Percentiles rank a stretch among this genome's conserved stretches.
These are phyloP conservation scores for Acipenser transmontanus DNA, from an alignment of 2,797 vertebrate genomes.

Conservation along the genomic window DNA sequence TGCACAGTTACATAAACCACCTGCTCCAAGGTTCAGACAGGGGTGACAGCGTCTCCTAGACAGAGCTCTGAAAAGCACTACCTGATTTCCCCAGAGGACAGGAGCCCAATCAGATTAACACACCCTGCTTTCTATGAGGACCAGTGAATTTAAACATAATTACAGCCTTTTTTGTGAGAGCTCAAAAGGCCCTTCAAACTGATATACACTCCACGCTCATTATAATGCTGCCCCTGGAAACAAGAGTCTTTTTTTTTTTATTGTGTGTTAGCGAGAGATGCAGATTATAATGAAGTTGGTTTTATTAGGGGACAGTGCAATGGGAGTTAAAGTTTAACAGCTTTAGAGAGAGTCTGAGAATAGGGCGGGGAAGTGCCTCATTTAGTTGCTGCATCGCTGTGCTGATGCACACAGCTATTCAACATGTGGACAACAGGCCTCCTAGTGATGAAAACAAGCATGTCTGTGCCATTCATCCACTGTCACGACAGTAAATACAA, in stretches of 20 bases:
- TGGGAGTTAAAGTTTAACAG: too few relatives aligned
- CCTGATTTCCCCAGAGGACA: slow-evolving; percentile 2
- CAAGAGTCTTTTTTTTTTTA: background rate
- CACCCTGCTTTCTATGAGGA: background rate
- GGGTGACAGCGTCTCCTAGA: too few relatives aligned
- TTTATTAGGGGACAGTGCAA: background rate
- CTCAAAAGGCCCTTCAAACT: background rate
- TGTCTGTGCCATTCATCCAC: too few relatives aligned
- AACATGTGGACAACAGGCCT: too few relatives aligned
- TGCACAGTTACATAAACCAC: too few relatives aligned
- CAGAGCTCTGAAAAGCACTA: background rate
- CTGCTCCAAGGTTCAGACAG: too few relatives aligned
- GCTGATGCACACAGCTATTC: too few relatives aligned
- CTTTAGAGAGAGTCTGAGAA: too few relatives aligned
- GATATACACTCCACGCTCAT: background rate
- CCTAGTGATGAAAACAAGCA: too few relatives aligned
- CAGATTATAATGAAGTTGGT: background rate
- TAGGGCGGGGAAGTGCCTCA: too few relatives aligned
- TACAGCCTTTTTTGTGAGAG: background rate
- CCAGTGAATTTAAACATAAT: slow-evolving; percentile 2
- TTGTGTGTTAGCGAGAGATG: background rate
- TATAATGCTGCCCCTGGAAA: background rate
- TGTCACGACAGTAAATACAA: too few relatives aligned
- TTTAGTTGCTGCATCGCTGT: too few relatives aligned
- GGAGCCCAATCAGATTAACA: background rate